Base-by-base conservation (phyloP, 2,797 vertebrate species). In the Erithacus rubecula region DNA sequence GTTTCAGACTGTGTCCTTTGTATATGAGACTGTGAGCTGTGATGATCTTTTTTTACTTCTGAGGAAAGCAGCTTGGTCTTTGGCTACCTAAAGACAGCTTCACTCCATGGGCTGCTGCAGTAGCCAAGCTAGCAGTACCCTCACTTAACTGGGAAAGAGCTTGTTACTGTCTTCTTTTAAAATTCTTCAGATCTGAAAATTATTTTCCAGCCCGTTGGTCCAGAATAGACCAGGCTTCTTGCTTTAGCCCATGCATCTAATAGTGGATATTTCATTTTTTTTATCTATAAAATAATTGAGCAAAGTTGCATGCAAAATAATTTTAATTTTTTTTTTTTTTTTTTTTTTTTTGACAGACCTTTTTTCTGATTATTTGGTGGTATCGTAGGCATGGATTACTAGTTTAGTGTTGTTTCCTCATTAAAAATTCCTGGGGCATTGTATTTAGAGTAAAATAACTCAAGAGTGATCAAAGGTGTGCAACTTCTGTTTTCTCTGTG, bases 111-210 rank as follows among this genome's bases (percentile, higher is more conserved):
- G n/a, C 23, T 85, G 30, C 47, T 78, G 67, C 46, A 74, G 46
- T 83, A 80, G 82, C 37, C 52, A 69, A 70, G 58, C 46, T 52
- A 75, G 53, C 39, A 75, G 43, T 41, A 51, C 58, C 23, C 36
- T 91, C n/a, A 29, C 79, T 89, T 92, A 85, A 69, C 62, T 72
- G 65, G 39, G 32, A 85, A 74, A 62, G 46, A 75, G 22, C 36
- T 83, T 82, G 39, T 83, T 87, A 41, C 49, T 75, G 24, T 56
- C 78, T 44, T 77, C 39, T 69, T 83, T 55, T 37, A 83, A 78
- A 81, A 63, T 81, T 91, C 65, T 81, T 92, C 15, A 67, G 72
- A 70, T 86, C 51, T 79, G 72, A 89, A 90, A 90, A 95, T 74
- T 76, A 22, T 69, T 92, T 90, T 85, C 64, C 34, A 65, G 39